phyloP scores from a whole-genome alignment of 2,113 vertebrate genomes.

The Calidris pugnax region DNA sequence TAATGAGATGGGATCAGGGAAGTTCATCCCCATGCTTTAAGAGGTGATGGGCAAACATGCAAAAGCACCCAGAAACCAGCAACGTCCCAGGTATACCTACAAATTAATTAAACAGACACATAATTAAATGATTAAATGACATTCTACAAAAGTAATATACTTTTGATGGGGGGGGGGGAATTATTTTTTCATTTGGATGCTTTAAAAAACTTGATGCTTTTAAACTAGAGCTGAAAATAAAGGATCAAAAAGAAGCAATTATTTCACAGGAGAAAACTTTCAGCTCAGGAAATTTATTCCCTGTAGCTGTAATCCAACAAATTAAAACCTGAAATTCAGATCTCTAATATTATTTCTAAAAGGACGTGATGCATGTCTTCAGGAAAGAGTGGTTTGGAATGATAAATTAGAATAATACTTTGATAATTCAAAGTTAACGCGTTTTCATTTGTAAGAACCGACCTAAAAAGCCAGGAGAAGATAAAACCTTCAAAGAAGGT shows the following conservation, averaged over 20 bases:
- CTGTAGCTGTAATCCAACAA: neutral
- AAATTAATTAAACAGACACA: neutral
- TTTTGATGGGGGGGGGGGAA: rapidly evolving
- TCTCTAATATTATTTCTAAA: neutral
- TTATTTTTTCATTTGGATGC: neutral
- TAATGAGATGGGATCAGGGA: neutral
- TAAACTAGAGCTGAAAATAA: neutral
- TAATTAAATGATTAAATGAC: rapidly evolving
- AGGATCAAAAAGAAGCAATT: neutral
- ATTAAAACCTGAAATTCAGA: neutral
- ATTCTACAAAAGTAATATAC: neutral
- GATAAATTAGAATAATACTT: neutral
- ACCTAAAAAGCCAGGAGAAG: neutral
- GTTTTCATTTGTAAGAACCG: neutral
- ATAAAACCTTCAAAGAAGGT: neutral
- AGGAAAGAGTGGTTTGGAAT: neutral
- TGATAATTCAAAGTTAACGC: neutral
- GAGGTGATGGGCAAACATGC: neutral
- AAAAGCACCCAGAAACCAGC: neutral
- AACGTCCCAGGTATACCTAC: neutral
- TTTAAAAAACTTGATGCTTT: neutral
- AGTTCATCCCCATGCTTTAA: neutral
- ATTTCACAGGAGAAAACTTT: neutral
- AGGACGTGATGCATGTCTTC: neutral
- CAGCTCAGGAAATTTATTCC: neutral